A percentile compares a stretch with the other conserved stretches of the same genome.
Conservation (phyloP, 2,888 invertebrate species). For the Elmis aenea region DNA sequence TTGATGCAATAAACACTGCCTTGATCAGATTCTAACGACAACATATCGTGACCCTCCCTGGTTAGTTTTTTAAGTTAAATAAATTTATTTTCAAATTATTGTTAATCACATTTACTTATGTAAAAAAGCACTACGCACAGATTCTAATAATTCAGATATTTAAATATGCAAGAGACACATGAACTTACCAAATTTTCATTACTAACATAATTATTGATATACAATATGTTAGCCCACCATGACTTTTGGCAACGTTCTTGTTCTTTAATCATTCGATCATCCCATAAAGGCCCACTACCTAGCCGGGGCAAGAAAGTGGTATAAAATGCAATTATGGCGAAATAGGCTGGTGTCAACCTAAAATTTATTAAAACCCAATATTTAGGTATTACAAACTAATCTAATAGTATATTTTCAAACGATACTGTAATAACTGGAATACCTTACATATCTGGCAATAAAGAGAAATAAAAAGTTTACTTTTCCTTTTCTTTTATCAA, state of each 20-base stretch:
- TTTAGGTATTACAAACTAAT: slow-evolving; percentile 11
- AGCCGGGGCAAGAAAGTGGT: slow-evolving; percentile 66
- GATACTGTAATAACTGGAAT: too few relatives aligned
- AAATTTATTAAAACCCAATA: slow-evolving; percentile 23
- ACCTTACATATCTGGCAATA: slow-evolving; percentile 66
- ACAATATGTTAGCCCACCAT: slow-evolving; percentile 72
- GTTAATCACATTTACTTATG: too few relatives aligned
- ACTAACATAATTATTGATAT: slow-evolving; percentile 68
- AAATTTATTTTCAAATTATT: too few relatives aligned
- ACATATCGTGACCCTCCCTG: too few relatives aligned
- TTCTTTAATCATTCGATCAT: slow-evolving; percentile 51
- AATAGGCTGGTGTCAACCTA: slow-evolving; percentile 70
- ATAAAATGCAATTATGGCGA: slow-evolving; percentile 66
- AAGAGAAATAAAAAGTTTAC: slow-evolving; percentile 60
- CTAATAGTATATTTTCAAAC: too few relatives aligned
- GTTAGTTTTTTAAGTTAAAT: too few relatives aligned
- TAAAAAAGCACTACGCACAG: too few relatives aligned
- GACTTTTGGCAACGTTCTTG: slow-evolving; percentile 59
- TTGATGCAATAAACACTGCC: too few relatives aligned
- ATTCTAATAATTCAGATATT: too few relatives aligned
- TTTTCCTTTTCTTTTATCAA: slow-evolving; percentile 60
- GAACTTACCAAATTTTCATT: slow-evolving; percentile 56
- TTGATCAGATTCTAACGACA: too few relatives aligned
- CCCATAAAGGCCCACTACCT: slow-evolving; percentile 73
- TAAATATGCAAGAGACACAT: too few relatives aligned